A percentile compares a stretch with the other conserved stretches of the same genome.
phyloP scores from a whole-genome alignment of 2,113 vertebrate species.

The Oreochromis tanganicae region DNA sequence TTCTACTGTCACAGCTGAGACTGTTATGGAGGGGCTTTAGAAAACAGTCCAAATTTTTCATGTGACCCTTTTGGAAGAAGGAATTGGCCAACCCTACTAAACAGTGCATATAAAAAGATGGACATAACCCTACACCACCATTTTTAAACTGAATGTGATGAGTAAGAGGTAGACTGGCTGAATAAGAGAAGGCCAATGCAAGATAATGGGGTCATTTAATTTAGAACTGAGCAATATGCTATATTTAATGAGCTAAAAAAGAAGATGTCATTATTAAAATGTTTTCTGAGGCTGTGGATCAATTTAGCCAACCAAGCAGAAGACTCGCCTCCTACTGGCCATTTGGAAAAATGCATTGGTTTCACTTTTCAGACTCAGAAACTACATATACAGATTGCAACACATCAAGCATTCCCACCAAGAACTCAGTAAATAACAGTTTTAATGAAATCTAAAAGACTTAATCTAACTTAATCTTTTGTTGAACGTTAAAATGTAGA shows the following conservation, averaged over 20 bases:
- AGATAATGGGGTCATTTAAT: not conserved
- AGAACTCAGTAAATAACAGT: not conserved
- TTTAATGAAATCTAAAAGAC: not conserved
- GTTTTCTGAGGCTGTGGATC: not conserved
- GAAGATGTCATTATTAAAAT: not conserved
- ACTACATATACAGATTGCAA: not conserved
- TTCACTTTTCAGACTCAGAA: not conserved
- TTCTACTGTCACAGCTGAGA: not conserved
- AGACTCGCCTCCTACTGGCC: not conserved
- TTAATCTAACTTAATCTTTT: not conserved
- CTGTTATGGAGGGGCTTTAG: not conserved
- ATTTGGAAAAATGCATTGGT: not conserved
- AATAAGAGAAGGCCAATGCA: not conserved
- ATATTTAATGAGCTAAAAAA: not conserved
- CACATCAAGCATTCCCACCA: not conserved
- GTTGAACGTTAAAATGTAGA: not conserved
- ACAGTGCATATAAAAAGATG: not conserved
- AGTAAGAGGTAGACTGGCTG: not conserved
- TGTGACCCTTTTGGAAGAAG: not conserved
- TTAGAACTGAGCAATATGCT: not conserved
- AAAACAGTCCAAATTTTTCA: not conserved
- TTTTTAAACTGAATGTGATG: not conserved
- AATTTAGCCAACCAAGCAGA: not conserved
- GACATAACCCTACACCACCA: not conserved
- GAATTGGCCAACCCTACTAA: too few species aligned